Base-by-base conservation (phyloP, 1,140 invertebrate genomes). In the Hesperophylax magnus region DNA sequence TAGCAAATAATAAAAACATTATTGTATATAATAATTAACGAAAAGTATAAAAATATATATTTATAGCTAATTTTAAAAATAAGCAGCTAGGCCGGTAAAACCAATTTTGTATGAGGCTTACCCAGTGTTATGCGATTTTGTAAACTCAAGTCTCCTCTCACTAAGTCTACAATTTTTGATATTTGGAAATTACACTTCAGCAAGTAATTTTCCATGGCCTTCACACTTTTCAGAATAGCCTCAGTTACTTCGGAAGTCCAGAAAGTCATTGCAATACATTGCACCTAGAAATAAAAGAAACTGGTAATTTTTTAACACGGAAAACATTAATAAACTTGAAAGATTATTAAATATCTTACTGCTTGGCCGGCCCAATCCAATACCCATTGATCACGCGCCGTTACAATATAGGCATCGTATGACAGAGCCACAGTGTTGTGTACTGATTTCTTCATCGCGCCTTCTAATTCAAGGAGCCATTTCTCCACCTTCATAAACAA, bases 391-490 rank as follows among this genome's bases (percentile, higher is more conserved):
- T 93, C 91, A 79, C 97, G 89, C 0, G 88, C 81, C 78, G 92
- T 92, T 27, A 89, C 91, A 0, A 91, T 84, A 86, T 97, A 98
- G 27, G 93, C 94, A 69, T 92, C 89, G 74, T 94, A 93, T 0
- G 94, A 92, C 24, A 89, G 86, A 0, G 88, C 81, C 53, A 95
- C 92, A 86, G 92, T 92, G 56, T 94, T 92, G 86, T 95, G 94
- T 2, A 99, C 91, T 39, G 97, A 98, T 75, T 93, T 93, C 85
- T 98, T 96, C 97, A 99, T 99, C 60, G 93, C 92, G n/a, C 85
- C 87, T 89, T 99, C 98, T 24, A 99, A 89, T 86, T 99, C 95
- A 1, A 97, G 87, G 3, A 99, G 90, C 98, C 98, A 99, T 90
- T 98, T 98, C 89, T 99, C 98, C 0, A 99, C 89, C 89, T 90